Conservation (phyloP, 1,140 invertebrate species). For the Hycleus phaleratus region DNA sequence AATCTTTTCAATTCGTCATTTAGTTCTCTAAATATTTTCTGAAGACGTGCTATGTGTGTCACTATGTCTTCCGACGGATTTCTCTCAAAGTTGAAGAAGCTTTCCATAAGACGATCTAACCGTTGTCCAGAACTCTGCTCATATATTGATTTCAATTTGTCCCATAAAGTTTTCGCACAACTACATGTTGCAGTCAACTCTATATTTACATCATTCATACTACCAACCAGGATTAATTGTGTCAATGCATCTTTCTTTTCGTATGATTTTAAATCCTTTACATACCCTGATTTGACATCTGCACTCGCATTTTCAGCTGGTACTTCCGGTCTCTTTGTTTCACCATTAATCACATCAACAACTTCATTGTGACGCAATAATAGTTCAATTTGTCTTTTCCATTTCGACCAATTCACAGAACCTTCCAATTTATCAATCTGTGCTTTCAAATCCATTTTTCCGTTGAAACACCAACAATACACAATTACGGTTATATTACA, state of each 20-base stretch:
- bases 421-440: slow-evolving; percentile 17
- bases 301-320: not conserved
- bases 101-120: slow-evolving; percentile 26
- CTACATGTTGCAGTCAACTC: slow-evolving; percentile 12
- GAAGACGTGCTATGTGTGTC: slow-evolving; percentile 24
- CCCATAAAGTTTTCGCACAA: slow-evolving; percentile 25
- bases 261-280: not conserved
- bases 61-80: slow-evolving; percentile 21
- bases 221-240: not conserved
- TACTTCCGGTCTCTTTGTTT: not conserved
- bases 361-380: slow-evolving; percentile 16
- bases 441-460: slow-evolving; percentile 18
- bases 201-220: not conserved
- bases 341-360: slow-evolving; percentile 4
- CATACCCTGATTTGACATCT: not conserved
- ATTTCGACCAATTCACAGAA: slow-evolving; percentile 11
- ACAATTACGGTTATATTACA: too few species aligned
- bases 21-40: slow-evolving; percentile 26
- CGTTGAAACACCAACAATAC: not conserved
- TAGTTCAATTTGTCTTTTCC: slow-evolving; percentile 13
- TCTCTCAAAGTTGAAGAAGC: slow-evolving; percentile 28
- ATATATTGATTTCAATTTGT: slow-evolving; percentile 25
- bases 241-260: not conserved
- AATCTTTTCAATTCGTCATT: slow-evolving; percentile 29
- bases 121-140: slow-evolving; percentile 28